Base-by-base conservation (phyloP, 2,888 invertebrate species). In the Sesia apiformis region DNA sequence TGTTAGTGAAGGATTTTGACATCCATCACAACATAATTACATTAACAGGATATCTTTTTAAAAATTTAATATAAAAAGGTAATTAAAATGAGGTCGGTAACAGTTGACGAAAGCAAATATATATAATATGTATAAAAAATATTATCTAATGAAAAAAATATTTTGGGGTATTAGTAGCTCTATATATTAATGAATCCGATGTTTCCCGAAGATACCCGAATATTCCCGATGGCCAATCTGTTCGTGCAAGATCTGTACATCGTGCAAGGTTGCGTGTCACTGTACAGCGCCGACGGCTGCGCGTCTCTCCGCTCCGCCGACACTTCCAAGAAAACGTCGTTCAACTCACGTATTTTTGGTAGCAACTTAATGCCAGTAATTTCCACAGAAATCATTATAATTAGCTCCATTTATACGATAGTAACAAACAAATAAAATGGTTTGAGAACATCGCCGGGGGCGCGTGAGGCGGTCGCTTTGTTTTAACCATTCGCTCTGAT, bases 281-380 rank as follows among this genome's bases (percentile, higher is more conserved):
- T 60, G 66, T 66, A 67, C 72, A 67, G 62, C 71, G 80, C 80
- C 81, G 73, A 60, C 78, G 78, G 82, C 69, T 59, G 39, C 38
- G 6, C 38, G 66, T 65, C 8, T 40, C 63, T 66, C 65, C 67
- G 66, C 72, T 69, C 68, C 63, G 60, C 76, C 70, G 78, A 77
- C 78, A 77, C 69, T 88, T 89, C 89, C 81, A 70, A 82, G 89
- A 88, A 89, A 80, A 84, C 84, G 73, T 89, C 86, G 88, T 89
- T 89, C 87, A 87, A 85, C 81, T 85, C 84, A 85, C 83, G 85
- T 88, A 88, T 86, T 82, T 89, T 89, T 88, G 89, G 89, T 89
- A 89, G 89, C 89, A 84, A 76, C 79, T 81, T 89, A 89, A 89
- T 89, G 82, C 86, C 82, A 82, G 87, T 89, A 83, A 89, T 89